A percentile compares a stretch with the other conserved stretches of the same genome.
phyloP scores from a whole-genome alignment of 2,113 vertebrate species.

The Gallinago undulata region DNA sequence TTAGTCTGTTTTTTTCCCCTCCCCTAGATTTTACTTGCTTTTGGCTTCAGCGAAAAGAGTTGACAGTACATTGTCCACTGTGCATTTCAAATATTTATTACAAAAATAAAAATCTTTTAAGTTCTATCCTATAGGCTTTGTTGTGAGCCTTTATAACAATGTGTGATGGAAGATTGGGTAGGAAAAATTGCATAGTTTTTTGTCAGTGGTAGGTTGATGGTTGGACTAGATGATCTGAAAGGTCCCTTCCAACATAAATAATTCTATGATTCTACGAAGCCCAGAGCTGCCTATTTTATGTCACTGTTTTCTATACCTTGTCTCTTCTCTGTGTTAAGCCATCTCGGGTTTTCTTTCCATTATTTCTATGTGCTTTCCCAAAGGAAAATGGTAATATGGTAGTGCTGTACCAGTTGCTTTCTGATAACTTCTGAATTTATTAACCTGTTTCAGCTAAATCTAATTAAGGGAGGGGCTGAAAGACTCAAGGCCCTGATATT shows the following conservation, averaged over 20 bases:
- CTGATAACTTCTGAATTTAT: neutral
- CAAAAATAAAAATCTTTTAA: neutral
- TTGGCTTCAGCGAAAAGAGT: neutral
- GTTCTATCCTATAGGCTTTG: neutral
- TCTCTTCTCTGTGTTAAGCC: neutral
- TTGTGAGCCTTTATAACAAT: neutral
- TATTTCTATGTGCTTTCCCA: neutral
- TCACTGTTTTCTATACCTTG: neutral
- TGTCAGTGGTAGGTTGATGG: no score
- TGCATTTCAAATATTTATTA: neutral
- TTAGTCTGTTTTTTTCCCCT: accelerated
- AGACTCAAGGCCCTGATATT: neutral
- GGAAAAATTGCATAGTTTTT: no score
- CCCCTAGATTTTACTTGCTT: neutral
- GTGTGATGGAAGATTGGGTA: no score
- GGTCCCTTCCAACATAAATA: no score
- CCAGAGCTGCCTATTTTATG: neutral
- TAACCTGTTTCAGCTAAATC: neutral
- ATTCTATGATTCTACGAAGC: neutral
- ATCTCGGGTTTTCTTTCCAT: neutral
- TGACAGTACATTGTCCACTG: neutral
- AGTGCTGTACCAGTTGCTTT: neutral
- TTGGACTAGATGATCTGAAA: no score
- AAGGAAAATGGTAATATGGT: neutral
- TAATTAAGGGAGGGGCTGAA: neutral